These are phyloP conservation scores for Meloidogyne chitwoodi DNA, from an alignment of 1,140 invertebrate genomes.

Conservation along the genomic window DNA sequence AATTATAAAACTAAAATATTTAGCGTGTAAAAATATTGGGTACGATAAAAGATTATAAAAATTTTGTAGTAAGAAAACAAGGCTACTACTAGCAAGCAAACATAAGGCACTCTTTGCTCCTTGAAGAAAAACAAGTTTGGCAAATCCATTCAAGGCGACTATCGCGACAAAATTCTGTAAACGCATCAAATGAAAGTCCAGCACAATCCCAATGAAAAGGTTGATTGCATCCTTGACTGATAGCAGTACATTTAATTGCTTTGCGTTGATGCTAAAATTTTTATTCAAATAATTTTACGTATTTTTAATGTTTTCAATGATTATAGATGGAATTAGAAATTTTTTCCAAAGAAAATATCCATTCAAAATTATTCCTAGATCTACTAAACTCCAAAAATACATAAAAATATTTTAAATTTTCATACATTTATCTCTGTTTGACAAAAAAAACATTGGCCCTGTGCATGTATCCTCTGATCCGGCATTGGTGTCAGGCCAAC, in stretches of 20 bases:
- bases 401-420: background rate
- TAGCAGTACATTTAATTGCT: slow-evolving; percentile 19
- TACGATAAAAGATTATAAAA: too few species aligned
- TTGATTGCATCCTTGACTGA: slow-evolving; percentile 13
- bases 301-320: too few species aligned
- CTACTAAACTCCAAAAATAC: background rate
- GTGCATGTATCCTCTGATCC: slow-evolving; percentile 11
- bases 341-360: too few species aligned
- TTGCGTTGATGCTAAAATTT: slow-evolving; percentile 4
- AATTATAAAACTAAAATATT: too few species aligned
- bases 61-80: too few species aligned
- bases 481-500: slow-evolving; percentile 5
- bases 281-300: too few species aligned
- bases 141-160: slow-evolving; percentile 17
- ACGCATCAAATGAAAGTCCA: slow-evolving; percentile 7
- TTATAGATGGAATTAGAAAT: too few species aligned
- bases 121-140: background rate
- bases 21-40: too few species aligned
- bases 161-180: slow-evolving; percentile 17
- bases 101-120: background rate
- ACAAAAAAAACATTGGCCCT: slow-evolving; percentile 3
- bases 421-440: slow-evolving; percentile 3
- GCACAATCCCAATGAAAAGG: slow-evolving; percentile 15
- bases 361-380: too few species aligned
- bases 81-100: background rate